Conservation (phyloP, 2,113 vertebrate species). For the Rutilus rutilus region DNA sequence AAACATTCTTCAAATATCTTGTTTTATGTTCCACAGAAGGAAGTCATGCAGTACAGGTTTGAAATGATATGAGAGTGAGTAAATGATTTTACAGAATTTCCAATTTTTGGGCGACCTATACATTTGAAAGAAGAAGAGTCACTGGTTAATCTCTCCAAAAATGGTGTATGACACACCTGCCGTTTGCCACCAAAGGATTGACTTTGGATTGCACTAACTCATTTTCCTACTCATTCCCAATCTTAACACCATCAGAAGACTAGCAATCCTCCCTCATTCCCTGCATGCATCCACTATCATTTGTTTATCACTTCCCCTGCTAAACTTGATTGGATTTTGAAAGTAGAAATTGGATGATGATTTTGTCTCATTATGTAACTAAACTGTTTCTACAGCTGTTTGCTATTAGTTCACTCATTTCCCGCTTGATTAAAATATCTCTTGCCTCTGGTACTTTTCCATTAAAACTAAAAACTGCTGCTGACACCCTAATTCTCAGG, state of each 20-base stretch:
- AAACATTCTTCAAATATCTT: no score
- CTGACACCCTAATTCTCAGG: neutral
- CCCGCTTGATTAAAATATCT: conserved; percentile 32
- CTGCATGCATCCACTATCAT: neutral
- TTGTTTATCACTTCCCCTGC: neutral
- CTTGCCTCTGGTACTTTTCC: conserved; percentile 6
- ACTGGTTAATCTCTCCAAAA: neutral
- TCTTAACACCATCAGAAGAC: neutral
- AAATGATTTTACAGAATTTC: neutral
- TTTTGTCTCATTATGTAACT: conserved; percentile 19
- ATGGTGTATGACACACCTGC: neutral
- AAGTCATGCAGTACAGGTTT: neutral
- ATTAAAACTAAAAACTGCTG: conserved; percentile 16
- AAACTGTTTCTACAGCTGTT: conserved; percentile 8
- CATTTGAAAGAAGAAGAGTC: neutral
- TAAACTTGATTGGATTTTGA: neutral
- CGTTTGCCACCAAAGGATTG: neutral
- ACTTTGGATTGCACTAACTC: neutral
- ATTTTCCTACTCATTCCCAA: neutral
- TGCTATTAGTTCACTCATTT: conserved; percentile 9
- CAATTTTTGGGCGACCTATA: neutral
- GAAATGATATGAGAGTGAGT: neutral
- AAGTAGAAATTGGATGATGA: neutral
- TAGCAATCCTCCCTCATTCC: neutral
- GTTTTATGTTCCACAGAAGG: neutral